A percentile compares a stretch with the other conserved stretches of the same genome.
phyloP scores from a whole-genome alignment of 2,888 invertebrate species.

The Ceramica pisi region DNA sequence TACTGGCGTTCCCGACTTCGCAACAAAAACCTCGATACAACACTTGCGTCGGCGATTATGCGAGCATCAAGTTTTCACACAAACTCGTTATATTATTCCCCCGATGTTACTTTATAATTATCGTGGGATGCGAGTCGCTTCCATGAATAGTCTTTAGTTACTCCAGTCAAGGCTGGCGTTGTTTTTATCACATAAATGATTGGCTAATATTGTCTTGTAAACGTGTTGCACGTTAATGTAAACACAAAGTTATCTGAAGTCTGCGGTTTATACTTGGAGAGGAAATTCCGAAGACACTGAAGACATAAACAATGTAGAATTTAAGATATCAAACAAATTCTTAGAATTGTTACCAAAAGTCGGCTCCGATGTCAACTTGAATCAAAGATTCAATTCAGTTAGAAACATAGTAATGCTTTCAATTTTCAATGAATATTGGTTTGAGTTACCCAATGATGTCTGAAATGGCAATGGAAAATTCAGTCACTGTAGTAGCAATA shows the following conservation, averaged over 20 bases:
- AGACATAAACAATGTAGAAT: constrained; percentile 8
- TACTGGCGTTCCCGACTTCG: constrained; percentile 71
- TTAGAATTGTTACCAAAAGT: neutral
- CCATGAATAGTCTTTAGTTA: constrained; percentile 63
- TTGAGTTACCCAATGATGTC: neutral
- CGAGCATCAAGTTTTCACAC: constrained; percentile 66
- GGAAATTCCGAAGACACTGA: constrained; percentile 14
- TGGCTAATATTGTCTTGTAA: constrained; percentile 60
- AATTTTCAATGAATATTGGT: neutral
- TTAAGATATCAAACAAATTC: constrained; percentile 14
- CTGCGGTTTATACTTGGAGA: neutral
- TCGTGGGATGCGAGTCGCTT: constrained; percentile 67
- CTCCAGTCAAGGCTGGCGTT: constrained; percentile 65
- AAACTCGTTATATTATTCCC: constrained; percentile 59
- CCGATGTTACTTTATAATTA: constrained; percentile 65
- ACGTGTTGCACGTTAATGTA: constrained; percentile 38
- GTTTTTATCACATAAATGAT: constrained; percentile 65
- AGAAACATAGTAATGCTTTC: constrained; percentile 8
- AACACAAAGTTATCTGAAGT: constrained; percentile 25
- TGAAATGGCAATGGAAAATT: constrained; percentile 4
- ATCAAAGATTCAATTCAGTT: constrained; percentile 7
- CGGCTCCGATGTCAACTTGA: neutral
- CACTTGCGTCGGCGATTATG: constrained; percentile 68
- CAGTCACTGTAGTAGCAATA: neutral
- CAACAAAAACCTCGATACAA: constrained; percentile 74